Evolutionary conservation across 2,113 vertebrate genomes (phyloP), one percentile per base, ranked within the genome.

Genomic region (Notiomystis cincta): DNA sequence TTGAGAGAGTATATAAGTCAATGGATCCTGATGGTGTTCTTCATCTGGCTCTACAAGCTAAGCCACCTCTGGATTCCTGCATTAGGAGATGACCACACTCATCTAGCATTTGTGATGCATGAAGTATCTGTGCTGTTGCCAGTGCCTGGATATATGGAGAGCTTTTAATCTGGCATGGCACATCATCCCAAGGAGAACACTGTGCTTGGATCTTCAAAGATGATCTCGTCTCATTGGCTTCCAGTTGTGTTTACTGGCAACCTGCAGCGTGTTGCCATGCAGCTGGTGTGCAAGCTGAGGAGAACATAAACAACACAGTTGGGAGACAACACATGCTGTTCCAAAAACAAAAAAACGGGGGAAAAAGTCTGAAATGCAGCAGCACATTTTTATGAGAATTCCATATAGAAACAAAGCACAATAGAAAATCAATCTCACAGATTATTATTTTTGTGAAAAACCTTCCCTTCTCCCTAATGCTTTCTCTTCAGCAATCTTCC

Each of bases 191-290:
- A 94, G 73, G 69, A 85, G 77, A 94, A 7, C 69, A 13, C 35
- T n/a, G 33, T 0, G 19, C 35, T 66, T 73, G 45, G 23, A 45
- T 87, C 87, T 87, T 91, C 87, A 88, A 75, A 87, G 82, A 85
- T 56, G 48, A 77, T 93, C 62, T 86, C 53, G 27, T 94, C 60
- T 95, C 57, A 18, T 44, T 9, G 11, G 79, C 90, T 95, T 89
- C 94, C 94, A 94, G 83, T 95, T 78, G 82, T 84, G 86, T 77
- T 93, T 89, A 70, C 56, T 95, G 86, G 89, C 86, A 95, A 13
- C 87, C 89, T 92, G 89, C 93, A 81, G 61, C 1, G 3, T 70
- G 75, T 89, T 97, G 85, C 89, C 51, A 22, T 73, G 90, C 93
- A 85, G 90, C 80, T 93, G 80, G 38, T 87, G 18, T 13, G 54